Evolutionary conservation across 2,797 vertebrate species (phyloP).

Genomic region (Pipistrellus nathusii): DNA sequence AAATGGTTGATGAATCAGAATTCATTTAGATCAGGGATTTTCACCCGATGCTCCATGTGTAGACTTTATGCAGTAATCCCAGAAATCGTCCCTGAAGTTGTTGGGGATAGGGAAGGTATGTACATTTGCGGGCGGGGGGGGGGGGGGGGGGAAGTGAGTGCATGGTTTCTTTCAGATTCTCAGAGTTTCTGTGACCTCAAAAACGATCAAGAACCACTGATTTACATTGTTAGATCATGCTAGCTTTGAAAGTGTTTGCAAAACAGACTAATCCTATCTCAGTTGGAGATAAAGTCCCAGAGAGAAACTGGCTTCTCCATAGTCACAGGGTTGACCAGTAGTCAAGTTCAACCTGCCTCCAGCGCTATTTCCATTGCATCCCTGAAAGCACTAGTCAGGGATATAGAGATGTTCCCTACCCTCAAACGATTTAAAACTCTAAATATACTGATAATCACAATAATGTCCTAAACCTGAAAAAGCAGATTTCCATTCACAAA

Average conservation of each 20-base stretch:
- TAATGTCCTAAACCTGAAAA: constrained; percentile 27
- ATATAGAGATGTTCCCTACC: background rate
- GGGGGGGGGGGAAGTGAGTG: background rate
- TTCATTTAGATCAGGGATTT: background rate
- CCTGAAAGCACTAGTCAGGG: background rate
- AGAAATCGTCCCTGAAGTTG: background rate
- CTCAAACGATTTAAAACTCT: background rate
- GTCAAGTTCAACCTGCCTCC: background rate
- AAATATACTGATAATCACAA: background rate
- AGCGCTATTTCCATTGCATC: background rate
- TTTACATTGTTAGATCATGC: background rate
- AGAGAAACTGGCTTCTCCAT: background rate
- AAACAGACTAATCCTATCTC: background rate
- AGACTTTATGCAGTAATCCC: background rate
- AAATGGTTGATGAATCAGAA: background rate
- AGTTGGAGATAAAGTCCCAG: background rate
- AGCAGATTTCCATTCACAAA: background rate
- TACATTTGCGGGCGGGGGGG: background rate
- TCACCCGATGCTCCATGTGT: background rate
- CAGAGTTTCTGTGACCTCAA: background rate
- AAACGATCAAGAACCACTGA: background rate
- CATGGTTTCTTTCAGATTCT: background rate
- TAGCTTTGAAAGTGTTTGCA: background rate
- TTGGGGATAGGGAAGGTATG: background rate
- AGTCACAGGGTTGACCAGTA: background rate